These are phyloP conservation scores for Ambastaia sidthimunki DNA, from an alignment of 2,797 vertebrate species.

Conservation along the genomic window DNA sequence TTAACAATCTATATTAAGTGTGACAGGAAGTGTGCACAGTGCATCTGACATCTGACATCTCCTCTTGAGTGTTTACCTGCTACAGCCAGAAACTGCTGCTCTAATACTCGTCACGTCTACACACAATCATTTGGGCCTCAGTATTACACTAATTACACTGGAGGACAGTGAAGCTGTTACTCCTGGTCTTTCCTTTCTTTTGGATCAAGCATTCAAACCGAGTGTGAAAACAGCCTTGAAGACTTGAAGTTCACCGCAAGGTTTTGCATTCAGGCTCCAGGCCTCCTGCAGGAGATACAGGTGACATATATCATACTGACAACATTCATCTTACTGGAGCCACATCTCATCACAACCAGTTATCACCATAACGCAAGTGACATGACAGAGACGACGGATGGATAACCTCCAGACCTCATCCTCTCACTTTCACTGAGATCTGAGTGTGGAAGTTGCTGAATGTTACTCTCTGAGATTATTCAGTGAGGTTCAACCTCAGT, in stretches of 20 bases:
- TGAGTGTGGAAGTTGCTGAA: constrained; percentile 7
- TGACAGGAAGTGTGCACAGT: neutral
- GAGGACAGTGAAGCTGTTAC: neutral
- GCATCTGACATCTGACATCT: too few species aligned
- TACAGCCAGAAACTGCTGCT: neutral
- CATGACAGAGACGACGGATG: constrained; percentile 82
- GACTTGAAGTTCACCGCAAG: constrained; percentile 42
- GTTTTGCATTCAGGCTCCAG: constrained; percentile 52
- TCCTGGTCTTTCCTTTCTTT: neutral
- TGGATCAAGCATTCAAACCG: neutral
- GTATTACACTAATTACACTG: neutral
- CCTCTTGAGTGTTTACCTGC: neutral
- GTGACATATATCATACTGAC: constrained; percentile 69
- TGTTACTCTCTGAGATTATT: neutral
- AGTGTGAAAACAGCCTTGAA: constrained; percentile 4
- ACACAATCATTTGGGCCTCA: neutral
- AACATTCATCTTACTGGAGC: constrained; percentile 74
- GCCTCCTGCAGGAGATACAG: constrained; percentile 53
- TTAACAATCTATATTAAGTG: too few species aligned
- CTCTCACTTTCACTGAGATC: constrained; percentile 25
- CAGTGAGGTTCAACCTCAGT: neutral
- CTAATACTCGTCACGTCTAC: neutral
- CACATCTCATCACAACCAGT: constrained; percentile 81
- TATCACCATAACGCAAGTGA: constrained; percentile 83
- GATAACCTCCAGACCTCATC: constrained; percentile 67